Conservation (phyloP, 2,888 invertebrate species). For the Gastracanthus pulcherrimus region DNA sequence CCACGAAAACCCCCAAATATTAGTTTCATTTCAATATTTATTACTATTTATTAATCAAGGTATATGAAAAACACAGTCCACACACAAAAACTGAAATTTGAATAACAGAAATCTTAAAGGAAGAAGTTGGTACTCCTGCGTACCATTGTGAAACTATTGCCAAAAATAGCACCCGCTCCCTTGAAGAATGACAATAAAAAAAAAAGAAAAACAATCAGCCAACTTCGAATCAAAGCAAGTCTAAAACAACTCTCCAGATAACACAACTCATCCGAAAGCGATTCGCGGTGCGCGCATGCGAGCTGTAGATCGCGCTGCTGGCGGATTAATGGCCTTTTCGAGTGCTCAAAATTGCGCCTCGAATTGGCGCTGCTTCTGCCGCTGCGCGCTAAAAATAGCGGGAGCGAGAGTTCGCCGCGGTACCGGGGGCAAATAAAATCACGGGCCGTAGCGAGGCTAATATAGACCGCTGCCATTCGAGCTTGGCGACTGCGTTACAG, state of each 20-base stretch:
- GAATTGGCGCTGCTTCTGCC: not conserved
- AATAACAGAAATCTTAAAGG: no score
- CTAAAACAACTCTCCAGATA: not conserved
- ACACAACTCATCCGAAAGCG: not conserved
- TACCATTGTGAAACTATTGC: no score
- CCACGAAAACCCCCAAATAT: no score
- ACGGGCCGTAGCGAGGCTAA: slow-evolving; percentile 4
- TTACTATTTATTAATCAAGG: no score
- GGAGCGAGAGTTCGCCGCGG: not conserved
- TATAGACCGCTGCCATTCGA: slow-evolving; percentile 2
- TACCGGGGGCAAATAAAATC: slow-evolving; percentile 23
- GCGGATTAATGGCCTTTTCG: slow-evolving; percentile 25
- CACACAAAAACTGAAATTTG: no score
- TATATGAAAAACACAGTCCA: no score
- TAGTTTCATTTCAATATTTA: no score
- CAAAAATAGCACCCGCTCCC: no score
- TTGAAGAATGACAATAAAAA: no score
- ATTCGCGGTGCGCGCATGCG: not conserved
- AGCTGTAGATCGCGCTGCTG: not conserved
- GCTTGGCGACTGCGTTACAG: not conserved
- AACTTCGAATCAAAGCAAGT: no score
- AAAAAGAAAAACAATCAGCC: no score
- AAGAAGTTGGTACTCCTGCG: no score
- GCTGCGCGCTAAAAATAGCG: slow-evolving; percentile 16
- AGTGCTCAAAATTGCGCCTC: slow-evolving; percentile 27